Percentiles rank a stretch among this genome's conserved stretches.
Conservation (phyloP, 1,140 invertebrate genomes). For the Bombus haemorrhoidalis region DNA sequence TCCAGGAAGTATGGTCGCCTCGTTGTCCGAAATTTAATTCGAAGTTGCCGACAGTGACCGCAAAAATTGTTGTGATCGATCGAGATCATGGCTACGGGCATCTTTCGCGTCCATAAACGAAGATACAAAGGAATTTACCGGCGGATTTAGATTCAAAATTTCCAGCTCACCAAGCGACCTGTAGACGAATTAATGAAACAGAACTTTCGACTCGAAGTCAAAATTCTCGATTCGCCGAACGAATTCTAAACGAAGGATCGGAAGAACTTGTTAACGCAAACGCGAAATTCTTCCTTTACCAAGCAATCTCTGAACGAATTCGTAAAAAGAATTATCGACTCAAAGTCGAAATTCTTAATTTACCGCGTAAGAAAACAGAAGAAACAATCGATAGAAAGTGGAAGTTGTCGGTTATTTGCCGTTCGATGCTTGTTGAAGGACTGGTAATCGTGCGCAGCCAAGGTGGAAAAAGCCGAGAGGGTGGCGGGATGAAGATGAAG, state of each 20-base stretch:
- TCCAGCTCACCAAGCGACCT: background rate
- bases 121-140: too few species aligned
- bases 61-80: slow-evolving; percentile 22
- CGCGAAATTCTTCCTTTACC: too few species aligned
- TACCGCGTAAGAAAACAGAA: background rate
- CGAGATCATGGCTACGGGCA: background rate
- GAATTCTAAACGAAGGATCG: background rate
- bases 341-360: background rate
- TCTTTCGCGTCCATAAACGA: background rate
- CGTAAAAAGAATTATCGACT: background rate
- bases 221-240: too few species aligned
- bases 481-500: slow-evolving; percentile 62
- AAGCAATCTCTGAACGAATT: background rate
- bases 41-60: background rate
- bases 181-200: background rate
- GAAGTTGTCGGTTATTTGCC: background rate
- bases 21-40: slow-evolving; percentile 42
- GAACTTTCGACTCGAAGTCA: background rate
- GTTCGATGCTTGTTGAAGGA: background rate
- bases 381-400: slow-evolving; percentile 4
- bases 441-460: slow-evolving; percentile 21
- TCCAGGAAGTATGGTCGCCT: slow-evolving; percentile 53
- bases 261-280: background rate
- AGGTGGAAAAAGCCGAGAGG: slow-evolving; percentile 31
- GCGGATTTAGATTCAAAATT: background rate